A percentile compares a stretch with the other conserved stretches of the same genome.
Conservation (phyloP, 2,113 vertebrate species). For the Corydoras sp. region DNA sequence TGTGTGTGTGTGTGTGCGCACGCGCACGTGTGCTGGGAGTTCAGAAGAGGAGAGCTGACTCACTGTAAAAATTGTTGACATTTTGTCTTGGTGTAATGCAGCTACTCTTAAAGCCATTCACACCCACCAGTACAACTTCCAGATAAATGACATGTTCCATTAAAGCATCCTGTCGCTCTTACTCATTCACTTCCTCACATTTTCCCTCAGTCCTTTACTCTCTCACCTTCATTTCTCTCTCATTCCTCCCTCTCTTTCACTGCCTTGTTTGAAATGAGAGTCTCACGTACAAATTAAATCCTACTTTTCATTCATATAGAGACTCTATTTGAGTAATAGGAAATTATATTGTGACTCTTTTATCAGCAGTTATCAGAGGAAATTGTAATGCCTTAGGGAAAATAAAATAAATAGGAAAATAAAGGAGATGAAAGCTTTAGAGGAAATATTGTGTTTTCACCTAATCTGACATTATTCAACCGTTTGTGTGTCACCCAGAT, state of each 20-base stretch:
- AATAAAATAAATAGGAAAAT: background rate
- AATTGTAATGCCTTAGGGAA: background rate
- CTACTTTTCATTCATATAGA: constrained; percentile 47
- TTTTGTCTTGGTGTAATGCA: background rate
- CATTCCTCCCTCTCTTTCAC: constrained; percentile 1
- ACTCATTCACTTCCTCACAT: constrained; percentile 3
- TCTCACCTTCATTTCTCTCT: background rate
- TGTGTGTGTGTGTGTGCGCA: too few relatives aligned
- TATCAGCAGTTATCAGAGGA: constrained; percentile 18
- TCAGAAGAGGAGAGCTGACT: background rate
- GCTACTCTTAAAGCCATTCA: background rate
- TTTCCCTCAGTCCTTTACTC: constrained; percentile 13
- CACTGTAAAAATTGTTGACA: background rate
- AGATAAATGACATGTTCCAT: constrained; percentile 11
- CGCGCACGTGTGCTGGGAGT: background rate
- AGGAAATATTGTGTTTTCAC: too few relatives aligned
- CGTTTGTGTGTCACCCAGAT: too few relatives aligned
- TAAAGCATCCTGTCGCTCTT: background rate
- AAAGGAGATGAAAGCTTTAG: background rate
- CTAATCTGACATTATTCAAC: too few relatives aligned
- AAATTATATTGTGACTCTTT: constrained; percentile 44
- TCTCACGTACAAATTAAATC: constrained; percentile 17
- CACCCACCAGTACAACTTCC: background rate
- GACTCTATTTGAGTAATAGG: constrained; percentile 43
- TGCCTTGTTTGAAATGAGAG: constrained; percentile 17